Conservation (phyloP, 2,888 invertebrate species). For the Parnassius smintheus region DNA sequence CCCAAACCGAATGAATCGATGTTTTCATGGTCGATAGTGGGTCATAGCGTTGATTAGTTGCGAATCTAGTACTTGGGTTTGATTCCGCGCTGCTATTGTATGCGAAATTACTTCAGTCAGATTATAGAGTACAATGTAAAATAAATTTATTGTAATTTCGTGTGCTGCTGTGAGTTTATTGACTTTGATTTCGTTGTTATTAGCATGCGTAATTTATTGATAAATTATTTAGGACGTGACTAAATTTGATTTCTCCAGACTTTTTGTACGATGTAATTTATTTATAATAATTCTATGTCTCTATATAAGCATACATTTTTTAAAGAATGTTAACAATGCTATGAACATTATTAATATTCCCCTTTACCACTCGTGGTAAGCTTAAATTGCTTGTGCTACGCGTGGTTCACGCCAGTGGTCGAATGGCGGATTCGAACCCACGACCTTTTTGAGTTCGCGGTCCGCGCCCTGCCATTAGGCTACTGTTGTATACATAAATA, state of each 20-base stretch:
- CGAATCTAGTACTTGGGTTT: conserved; percentile 62
- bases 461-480: too few relatives aligned
- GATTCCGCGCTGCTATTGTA: conserved; percentile 64
- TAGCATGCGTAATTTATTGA: conserved; percentile 18
- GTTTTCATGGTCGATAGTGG: conserved; percentile 58
- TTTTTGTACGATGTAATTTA: conserved; percentile 6
- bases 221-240: conserved; percentile 21
- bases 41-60: conserved; percentile 74
- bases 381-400: too few relatives aligned
- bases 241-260: conserved; percentile 11
- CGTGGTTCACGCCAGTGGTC: too few relatives aligned
- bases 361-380: too few relatives aligned
- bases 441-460: too few relatives aligned
- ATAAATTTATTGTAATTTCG: conserved; percentile 22
- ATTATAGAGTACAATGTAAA: conserved; percentile 23
- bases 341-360: too few relatives aligned
- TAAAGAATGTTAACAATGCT: too few relatives aligned
- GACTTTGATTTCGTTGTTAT: conserved; percentile 17
- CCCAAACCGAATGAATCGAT: conserved; percentile 38
- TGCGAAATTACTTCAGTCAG: conserved; percentile 46
- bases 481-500: too few relatives aligned
- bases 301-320: too few relatives aligned
- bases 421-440: too few relatives aligned
- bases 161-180: conserved; percentile 18
- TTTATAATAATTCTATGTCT: too few relatives aligned